Evolutionary conservation across 1,140 invertebrate genomes (phyloP), one percentile per base, ranked within the genome.

Genomic region (Drosophila sp.): DNA sequence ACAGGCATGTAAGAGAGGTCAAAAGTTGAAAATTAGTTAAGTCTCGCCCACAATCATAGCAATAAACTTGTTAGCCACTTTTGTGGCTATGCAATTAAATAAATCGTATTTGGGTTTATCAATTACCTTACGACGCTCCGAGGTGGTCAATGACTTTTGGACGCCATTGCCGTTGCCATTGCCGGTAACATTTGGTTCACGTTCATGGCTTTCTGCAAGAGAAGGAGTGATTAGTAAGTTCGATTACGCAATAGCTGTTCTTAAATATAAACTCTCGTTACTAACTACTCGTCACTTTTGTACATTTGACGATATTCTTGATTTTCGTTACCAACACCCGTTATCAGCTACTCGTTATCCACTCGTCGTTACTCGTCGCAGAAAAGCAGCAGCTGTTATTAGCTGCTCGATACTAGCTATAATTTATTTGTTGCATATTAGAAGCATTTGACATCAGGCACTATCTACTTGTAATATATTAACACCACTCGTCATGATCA

Each of bases 91-190:
- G n/a, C 11, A 38, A 38, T 13, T 38, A 13, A 38, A 11, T 11
- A 7, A 43, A 8, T 9, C 6, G 48, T 9, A 4, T 56, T 48
- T 6, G 0, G n/a, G n/a, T 6, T 16, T n/a, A 3, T 3, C 18
- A 1, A 34, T 73, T 89, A 91, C 90, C 92, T 95, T 96, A 66
- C 95, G 93, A 11, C 95, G 92, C 78, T 96, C 95, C 0, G 95
- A 95, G 0, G 95, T 96, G 71, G 95, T 96, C 0, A 96, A 94
- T 1, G 95, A 96, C 90, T 96, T 96, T 14, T 95, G 94, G 40
- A 90, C 62, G 7, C 82, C 80, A 38, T 81, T 87, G n/a, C 73
- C 82, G 13, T 74, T 75, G 40, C 79, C 62, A 56, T 70, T 65
- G 34, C 73, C 59, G 5, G 63, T 65, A 11, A 73, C 58, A 45